Conservation (phyloP, 2,113 vertebrate species). For the Chaetodon trifascialis region DNA sequence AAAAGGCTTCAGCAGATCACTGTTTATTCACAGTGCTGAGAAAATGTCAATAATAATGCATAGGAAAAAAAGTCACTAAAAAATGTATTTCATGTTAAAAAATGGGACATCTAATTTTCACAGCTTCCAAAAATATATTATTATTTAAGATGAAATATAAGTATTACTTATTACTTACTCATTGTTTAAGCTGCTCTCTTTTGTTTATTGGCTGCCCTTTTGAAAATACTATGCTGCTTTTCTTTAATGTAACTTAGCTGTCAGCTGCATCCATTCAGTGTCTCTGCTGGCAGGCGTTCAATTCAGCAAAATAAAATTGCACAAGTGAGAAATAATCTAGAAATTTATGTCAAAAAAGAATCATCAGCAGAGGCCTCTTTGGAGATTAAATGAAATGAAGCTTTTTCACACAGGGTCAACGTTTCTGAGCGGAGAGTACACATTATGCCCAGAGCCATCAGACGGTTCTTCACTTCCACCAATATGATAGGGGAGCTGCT, state of each 20-base stretch:
- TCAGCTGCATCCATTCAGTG: constrained; percentile 4
- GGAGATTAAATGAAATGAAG: constrained; percentile 47
- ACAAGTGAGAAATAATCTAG: constrained; percentile 12
- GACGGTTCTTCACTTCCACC: constrained; percentile 21
- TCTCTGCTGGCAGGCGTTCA: constrained; percentile 12
- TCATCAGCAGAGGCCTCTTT: constrained; percentile 26
- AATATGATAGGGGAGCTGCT: constrained; percentile 36
- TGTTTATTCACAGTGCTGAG: too few species aligned
- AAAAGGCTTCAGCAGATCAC: too few species aligned
- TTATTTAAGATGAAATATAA: background rate
- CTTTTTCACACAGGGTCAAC: constrained; percentile 44
- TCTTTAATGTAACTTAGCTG: constrained; percentile 6
- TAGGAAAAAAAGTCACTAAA: too few species aligned
- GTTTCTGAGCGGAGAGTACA: constrained; percentile 38
- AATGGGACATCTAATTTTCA: background rate
- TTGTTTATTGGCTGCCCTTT: background rate
- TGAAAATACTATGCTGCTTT: background rate
- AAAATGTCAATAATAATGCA: too few species aligned
- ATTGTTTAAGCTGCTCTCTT: background rate
- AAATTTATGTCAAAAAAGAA: constrained; percentile 28
- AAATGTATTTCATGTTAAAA: background rate
- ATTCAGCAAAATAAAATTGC: background rate
- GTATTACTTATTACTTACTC: background rate
- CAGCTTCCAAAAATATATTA: background rate
- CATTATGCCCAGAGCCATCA: constrained; percentile 51